These are phyloP conservation scores for Lysandra coridon DNA, from an alignment of 2,888 invertebrate genomes.

Conservation along the genomic window DNA sequence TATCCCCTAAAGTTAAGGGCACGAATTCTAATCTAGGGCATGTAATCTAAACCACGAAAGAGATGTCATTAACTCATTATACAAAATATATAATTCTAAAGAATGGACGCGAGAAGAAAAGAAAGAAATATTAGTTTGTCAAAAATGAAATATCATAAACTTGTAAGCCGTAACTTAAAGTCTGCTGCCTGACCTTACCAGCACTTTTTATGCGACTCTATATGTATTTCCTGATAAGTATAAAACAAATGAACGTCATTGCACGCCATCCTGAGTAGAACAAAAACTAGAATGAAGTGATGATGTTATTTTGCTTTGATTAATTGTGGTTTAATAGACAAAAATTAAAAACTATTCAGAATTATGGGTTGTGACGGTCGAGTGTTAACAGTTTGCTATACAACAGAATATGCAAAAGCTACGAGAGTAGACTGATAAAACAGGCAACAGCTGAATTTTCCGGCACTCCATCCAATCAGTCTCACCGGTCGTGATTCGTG, in stretches of 20 bases:
- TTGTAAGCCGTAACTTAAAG: background rate
- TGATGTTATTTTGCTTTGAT: background rate
- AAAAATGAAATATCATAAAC: background rate
- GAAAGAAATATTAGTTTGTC: background rate
- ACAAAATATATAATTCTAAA: background rate
- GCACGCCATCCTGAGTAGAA: background rate
- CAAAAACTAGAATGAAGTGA: background rate
- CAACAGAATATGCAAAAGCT: background rate
- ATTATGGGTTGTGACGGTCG: background rate
- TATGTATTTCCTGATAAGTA: constrained; percentile 1
- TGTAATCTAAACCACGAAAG: no score
- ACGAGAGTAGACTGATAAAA: background rate
- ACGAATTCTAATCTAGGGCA: no score
- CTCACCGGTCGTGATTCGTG: background rate
- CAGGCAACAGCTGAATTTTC: background rate
- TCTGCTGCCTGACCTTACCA: background rate
- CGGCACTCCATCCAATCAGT: background rate
- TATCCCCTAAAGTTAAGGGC: no score
- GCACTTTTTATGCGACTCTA: background rate
- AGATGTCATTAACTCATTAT: no score
- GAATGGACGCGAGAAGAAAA: background rate
- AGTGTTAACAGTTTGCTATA: background rate
- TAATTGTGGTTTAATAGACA: background rate
- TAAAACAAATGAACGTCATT: background rate
- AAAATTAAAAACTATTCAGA: background rate